phyloP scores from a whole-genome alignment of 2,888 invertebrate genomes.

The Sinohyriopsis cumingii region DNA sequence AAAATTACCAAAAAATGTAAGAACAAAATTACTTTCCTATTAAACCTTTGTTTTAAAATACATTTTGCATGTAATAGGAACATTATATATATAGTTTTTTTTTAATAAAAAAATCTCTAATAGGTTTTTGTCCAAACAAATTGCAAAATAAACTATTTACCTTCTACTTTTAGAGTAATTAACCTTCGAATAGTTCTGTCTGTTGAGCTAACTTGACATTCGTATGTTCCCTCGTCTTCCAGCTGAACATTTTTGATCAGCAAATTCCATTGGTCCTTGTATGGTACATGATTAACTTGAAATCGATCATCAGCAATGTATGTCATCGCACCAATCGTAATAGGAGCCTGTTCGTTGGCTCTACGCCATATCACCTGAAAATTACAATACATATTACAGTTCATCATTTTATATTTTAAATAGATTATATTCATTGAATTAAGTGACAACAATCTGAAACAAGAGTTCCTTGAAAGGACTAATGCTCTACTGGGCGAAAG shows the following conservation, averaged over 20 bases:
- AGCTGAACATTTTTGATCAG: conserved; percentile 49
- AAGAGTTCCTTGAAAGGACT: too few relatives aligned
- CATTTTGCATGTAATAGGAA: too few relatives aligned
- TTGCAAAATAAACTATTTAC: conserved; percentile 26
- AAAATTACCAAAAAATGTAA: too few relatives aligned
- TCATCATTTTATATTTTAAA: too few relatives aligned
- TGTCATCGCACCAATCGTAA: conserved; percentile 51
- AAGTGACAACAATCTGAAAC: too few relatives aligned
- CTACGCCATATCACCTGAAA: conserved; percentile 55
- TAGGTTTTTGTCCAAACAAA: background rate
- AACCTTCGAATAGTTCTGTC: conserved; percentile 43
- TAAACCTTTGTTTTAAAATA: too few relatives aligned
- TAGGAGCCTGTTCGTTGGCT: conserved; percentile 44
- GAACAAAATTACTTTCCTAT: too few relatives aligned
- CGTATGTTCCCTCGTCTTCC: conserved; percentile 52
- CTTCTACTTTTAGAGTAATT: conserved; percentile 47
- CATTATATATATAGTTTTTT: too few relatives aligned
- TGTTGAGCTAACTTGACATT: conserved; percentile 57
- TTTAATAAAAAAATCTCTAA: too few relatives aligned
- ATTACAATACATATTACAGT: too few relatives aligned
- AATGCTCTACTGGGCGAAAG: too few relatives aligned
- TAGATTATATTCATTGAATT: too few relatives aligned
- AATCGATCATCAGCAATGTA: conserved; percentile 50
- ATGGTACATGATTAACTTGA: conserved; percentile 43
- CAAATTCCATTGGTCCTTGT: conserved; percentile 51